Base-by-base conservation (phyloP, 2,797 vertebrate genomes). In the Catamblyrhynchus diadema region DNA sequence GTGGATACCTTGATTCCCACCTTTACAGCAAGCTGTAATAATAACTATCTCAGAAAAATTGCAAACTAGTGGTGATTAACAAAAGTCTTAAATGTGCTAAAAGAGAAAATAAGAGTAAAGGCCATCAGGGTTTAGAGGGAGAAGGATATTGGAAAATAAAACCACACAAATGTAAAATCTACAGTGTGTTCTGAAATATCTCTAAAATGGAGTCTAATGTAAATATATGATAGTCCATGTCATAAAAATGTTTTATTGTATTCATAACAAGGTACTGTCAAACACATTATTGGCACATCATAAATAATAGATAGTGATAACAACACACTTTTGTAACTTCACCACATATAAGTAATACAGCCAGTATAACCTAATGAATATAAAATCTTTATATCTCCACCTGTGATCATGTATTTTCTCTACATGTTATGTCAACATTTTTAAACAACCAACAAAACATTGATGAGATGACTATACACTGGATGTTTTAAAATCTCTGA, bases 241-340 rank as follows among this genome's bases (percentile, higher is more conserved):
- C 37, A 30, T 91, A 88, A 86, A 86, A 80, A 69, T 5, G 8
- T 88, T 94, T 95, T 90, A 86, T 47, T 65, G 24, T 91, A 72
- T 71, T 88, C 21, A 65, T 61, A 90, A 90, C 54, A 90, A 81
- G 50, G 72, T 65, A 45, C 47, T 86, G 61, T 80, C 1, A 14
- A 94, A 69, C 47, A 88, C 19, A 69, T 86, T 81, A 71, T 92
- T 95, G 80, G 59, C 66, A 72, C 59, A 48, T 48, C 39, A 72
- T 91, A 90, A 94, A 84, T 73, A 92, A 89, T 27, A 83, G 90
- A 81, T 42, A 75, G n/a, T 18, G 47, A 93, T 88, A 93, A 79
- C 42, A 69, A 83, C 35, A 33, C 73, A 54, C 25, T n/a, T 10
- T 60, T 47, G 60, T 84, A 65, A 54, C 66, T 92, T 95, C 33